Percentiles rank a stretch among this genome's conserved stretches.
These are phyloP conservation scores for Kradibia gibbosae DNA, from an alignment of 1,140 invertebrate genomes.

Conservation along the genomic window DNA sequence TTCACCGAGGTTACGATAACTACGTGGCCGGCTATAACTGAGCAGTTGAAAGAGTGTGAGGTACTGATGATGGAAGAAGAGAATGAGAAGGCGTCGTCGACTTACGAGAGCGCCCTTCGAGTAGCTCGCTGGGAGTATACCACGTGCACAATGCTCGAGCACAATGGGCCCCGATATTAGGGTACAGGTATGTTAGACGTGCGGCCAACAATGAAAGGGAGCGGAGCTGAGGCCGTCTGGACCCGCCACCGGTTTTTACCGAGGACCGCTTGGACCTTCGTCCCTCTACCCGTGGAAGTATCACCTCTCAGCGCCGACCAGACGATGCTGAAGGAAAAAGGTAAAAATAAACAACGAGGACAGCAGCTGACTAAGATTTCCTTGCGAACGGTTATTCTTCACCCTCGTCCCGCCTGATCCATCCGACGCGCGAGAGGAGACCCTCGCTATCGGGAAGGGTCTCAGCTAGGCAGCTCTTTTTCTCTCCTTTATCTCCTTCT, in stretches of 20 bases:
- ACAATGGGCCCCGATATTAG: conserved; percentile 37
- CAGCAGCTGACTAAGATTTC: conserved; percentile 40
- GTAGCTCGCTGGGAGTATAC: conserved; percentile 4
- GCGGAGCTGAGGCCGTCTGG: neutral
- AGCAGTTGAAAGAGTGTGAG: neutral
- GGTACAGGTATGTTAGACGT: conserved; percentile 48
- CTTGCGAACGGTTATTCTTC: neutral
- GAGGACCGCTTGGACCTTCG: too few relatives aligned
- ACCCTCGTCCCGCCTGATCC: neutral
- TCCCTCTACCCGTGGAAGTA: neutral
- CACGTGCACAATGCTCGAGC: conserved; percentile 3
- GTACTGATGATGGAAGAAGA: neutral
- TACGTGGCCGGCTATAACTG: neutral
- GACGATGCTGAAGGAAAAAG: conserved; percentile 1
- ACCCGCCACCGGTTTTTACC: conserved; percentile 14
- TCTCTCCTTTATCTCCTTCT: neutral
- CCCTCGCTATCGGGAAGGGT: neutral
- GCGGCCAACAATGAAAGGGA: conserved; percentile 42
- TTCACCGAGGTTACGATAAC: neutral
- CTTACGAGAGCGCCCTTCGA: neutral
- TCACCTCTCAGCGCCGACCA: neutral
- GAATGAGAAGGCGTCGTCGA: conserved; percentile 22
- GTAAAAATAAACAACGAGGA: conserved; percentile 19
- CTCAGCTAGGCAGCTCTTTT: neutral
- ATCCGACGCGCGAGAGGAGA: neutral